Percentiles rank a stretch among this genome's conserved stretches.
Conservation (phyloP, 2,113 vertebrate genomes). For the Charadrius vociferus region DNA sequence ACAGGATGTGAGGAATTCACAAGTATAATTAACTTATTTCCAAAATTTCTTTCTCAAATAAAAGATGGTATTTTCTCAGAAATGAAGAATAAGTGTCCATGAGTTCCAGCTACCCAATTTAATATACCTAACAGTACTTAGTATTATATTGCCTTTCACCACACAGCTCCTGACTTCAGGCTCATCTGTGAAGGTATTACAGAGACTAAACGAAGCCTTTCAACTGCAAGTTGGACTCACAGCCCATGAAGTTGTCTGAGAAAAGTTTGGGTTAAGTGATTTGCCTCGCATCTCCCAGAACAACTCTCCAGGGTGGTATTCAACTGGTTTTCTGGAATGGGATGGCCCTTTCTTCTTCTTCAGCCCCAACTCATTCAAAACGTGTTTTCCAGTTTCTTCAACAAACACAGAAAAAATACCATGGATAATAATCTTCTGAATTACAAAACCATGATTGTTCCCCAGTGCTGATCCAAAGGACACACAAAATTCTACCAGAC, state of each 20-base stretch:
- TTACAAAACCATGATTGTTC: background rate
- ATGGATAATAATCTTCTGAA: background rate
- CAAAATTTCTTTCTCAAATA: background rate
- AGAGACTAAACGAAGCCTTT: background rate
- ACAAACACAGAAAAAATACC: background rate
- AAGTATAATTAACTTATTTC: background rate
- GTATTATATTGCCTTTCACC: background rate
- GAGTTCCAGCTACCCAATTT: background rate
- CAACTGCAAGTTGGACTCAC: background rate
- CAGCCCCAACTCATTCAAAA: background rate
- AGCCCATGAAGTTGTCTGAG: background rate
- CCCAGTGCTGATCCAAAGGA: background rate
- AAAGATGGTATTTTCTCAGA: background rate
- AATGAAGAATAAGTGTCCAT: background rate
- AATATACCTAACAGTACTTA: background rate
- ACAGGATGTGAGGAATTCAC: background rate
- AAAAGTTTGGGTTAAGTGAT: background rate
- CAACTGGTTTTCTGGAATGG: background rate
- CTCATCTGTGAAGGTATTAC: background rate
- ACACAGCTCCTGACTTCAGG: background rate
- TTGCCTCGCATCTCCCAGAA: background rate
- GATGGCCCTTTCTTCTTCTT: background rate
- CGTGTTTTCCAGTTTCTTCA: background rate
- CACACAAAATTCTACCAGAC: background rate
- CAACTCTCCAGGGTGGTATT: background rate